Evolutionary conservation across 2,797 vertebrate genomes (phyloP), one percentile per base, ranked within the genome.

Genomic region (Psittacula derbiana): DNA sequence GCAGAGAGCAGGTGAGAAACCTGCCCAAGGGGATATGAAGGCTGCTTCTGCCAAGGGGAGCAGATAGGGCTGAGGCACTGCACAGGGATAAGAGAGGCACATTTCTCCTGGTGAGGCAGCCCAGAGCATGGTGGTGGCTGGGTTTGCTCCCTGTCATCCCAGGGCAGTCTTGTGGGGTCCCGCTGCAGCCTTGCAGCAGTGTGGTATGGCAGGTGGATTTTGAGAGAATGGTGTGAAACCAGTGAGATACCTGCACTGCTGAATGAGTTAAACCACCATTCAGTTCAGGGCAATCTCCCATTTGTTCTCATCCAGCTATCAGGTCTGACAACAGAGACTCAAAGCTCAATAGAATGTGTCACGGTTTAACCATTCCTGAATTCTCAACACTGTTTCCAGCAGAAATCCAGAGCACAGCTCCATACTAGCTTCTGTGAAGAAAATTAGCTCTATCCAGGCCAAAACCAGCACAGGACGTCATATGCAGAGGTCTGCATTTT

Each of bases 121-220:
- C 27, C 2, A 0, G 28, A 36, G 17, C 12, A 8, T 0, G 1
- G 21, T 5, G 13, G 7, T 20, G 11, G n/a, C 53, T 73, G 52
- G 5, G 7, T 46, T 81, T 86, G 18, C n/a, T 58, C 10, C 31
- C 44, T 80, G 24, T 44, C 6, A 1, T 53, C 66, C 38, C 57
- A 30, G 0, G 12, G 13, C 3, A 1, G 16, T 27, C 25, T 61
- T 31, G 30, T 1, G 8, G 19, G 0, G 0, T 47, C 65, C 49
- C 0, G 0, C 55, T 81, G 55, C 55, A 66, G 61, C 69, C 58
- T 72, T 89, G 69, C 49, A n/a, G 58, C 21, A 75, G 10, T 3
- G 0, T 3, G 11, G 31, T 19, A 10, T 4, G 8, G 9, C 41
- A 74, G 74, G 41, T 2, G 2, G 31, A 4, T 64, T 81, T 75